phyloP scores from a whole-genome alignment of 2,113 vertebrate species.

The Seriola aureovittata region DNA sequence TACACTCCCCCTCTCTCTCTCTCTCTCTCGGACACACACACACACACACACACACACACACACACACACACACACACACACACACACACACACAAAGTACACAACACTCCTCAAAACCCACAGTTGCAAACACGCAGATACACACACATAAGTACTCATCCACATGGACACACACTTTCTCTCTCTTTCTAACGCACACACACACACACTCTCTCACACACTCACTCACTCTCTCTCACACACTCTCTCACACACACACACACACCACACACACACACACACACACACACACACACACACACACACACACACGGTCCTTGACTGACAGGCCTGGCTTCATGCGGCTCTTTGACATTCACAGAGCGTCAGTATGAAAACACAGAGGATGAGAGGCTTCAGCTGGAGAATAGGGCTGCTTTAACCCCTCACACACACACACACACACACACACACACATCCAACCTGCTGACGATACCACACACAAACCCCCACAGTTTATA shows the following conservation, averaged over 20 bases:
- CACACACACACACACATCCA: constrained; percentile 11
- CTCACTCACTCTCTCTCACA: too few relatives aligned
- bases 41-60: constrained; percentile 29
- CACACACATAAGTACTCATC: constrained; percentile 23
- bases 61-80: constrained; percentile 26
- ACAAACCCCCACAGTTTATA: background rate
- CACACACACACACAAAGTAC: constrained; percentile 23
- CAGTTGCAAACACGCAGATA: constrained; percentile 30
- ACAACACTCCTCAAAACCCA: background rate
- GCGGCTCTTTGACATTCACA: constrained; percentile 69
- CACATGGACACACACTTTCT: background rate
- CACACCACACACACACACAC: constrained; percentile 14
- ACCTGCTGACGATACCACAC: constrained; percentile 23
- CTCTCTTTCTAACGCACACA: background rate
- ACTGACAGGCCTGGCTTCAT: constrained; percentile 49
- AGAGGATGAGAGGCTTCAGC: constrained; percentile 62
- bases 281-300: constrained; percentile 16
- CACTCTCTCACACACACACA: constrained; percentile 21
- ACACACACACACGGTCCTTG: constrained; percentile 8
- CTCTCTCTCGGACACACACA: constrained; percentile 10
- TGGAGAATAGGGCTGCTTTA: constrained; percentile 50
- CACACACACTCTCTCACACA: constrained; percentile 24
- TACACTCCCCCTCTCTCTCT: constrained; percentile 9
- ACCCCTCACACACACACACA: constrained; percentile 18
- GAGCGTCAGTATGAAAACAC: constrained; percentile 56